A percentile compares a stretch with the other conserved stretches of the same genome.
phyloP scores from a whole-genome alignment of 2,888 invertebrate species.

The Melipona bicolor region DNA sequence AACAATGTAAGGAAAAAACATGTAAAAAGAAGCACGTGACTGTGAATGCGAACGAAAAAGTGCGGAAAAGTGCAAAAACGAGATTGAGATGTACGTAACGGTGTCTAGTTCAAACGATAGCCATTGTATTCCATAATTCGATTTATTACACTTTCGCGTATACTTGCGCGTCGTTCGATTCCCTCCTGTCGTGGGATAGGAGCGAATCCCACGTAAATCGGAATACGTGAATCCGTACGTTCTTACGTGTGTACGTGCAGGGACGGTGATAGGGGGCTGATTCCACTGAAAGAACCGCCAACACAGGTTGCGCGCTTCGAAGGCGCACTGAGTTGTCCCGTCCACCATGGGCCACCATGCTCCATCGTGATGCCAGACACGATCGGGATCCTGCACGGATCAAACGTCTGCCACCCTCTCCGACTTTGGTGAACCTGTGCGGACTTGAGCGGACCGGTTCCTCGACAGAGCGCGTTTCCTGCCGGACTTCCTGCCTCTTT shows the following conservation, averaged over 20 bases:
- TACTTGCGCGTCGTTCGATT: neutral
- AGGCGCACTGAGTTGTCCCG: slow-evolving; percentile 61
- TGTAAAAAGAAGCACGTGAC: too few species aligned
- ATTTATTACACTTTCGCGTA: neutral
- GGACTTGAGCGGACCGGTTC: slow-evolving; percentile 11
- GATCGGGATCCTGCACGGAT: slow-evolving; percentile 57
- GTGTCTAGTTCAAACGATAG: too few species aligned
- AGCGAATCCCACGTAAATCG: neutral
- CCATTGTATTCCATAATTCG: neutral
- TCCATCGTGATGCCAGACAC: slow-evolving; percentile 46
- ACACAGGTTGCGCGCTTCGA: slow-evolving; percentile 67
- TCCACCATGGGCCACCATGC: slow-evolving; percentile 60
- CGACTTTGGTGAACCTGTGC: slow-evolving; percentile 40
- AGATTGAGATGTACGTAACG: too few species aligned
- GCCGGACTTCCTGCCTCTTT: neutral
- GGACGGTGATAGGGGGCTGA: neutral
- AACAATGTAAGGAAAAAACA: too few species aligned
- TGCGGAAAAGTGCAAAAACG: too few species aligned
- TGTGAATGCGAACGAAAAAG: too few species aligned
- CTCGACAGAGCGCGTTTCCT: neutral
- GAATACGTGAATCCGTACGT: neutral
- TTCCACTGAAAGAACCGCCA: slow-evolving; percentile 31
- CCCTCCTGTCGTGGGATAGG: neutral
- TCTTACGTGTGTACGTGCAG: neutral
- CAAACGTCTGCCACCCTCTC: slow-evolving; percentile 10